Conservation (phyloP, 2,113 vertebrate genomes). For the Axis porcinus region DNA sequence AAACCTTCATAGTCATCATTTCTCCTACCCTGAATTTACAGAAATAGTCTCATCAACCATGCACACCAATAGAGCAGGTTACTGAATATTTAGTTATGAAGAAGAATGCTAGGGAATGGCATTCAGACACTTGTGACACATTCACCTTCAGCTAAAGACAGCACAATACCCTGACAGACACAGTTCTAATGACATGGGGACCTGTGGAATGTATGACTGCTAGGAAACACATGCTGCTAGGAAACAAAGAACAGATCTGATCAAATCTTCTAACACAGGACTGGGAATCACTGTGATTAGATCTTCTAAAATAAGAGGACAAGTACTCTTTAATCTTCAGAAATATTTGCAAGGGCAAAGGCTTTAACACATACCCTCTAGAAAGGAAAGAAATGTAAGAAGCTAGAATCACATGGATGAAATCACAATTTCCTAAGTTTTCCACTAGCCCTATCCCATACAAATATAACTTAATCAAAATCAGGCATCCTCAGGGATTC, state of each 20-base stretch:
- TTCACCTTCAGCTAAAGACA: conserved; percentile 31
- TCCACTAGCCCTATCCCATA: not conserved
- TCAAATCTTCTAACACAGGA: not conserved
- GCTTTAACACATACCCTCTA: not conserved
- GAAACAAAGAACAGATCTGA: conserved; percentile 66
- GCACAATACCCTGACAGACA: not conserved
- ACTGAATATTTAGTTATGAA: not conserved
- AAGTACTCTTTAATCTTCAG: not conserved
- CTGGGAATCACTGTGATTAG: not conserved
- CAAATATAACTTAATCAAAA: conserved; percentile 37
- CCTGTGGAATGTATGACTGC: conserved; percentile 59
- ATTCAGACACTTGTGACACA: conserved; percentile 30
- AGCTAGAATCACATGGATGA: conserved; percentile 21
- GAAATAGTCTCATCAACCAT: not conserved
- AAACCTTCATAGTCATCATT: not conserved
- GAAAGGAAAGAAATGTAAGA: not conserved
- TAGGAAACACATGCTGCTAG: conserved; percentile 49
- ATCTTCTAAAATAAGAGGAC: conserved; percentile 28
- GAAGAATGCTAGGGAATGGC: not conserved
- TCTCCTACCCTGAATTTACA: accelerated
- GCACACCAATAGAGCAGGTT: not conserved
- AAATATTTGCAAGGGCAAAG: conserved; percentile 9
- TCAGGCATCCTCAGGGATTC: not conserved
- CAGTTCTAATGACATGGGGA: conserved; percentile 58
- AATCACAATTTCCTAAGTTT: not conserved